Conservation (phyloP, 2,888 invertebrate species). For the Folsomia manolachei region DNA sequence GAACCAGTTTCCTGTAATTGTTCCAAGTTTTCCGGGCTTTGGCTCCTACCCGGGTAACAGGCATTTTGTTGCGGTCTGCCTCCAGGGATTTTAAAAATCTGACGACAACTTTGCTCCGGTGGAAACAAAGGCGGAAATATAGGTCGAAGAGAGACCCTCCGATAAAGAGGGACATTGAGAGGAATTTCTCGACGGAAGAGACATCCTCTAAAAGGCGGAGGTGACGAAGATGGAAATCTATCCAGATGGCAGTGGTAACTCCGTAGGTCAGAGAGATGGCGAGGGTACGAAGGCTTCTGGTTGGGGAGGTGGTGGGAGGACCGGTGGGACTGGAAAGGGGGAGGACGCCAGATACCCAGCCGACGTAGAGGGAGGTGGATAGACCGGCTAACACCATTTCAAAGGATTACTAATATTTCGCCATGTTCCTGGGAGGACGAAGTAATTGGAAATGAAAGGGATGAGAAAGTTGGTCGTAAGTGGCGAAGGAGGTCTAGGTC, state of each 20-base stretch:
- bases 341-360: conserved; percentile 33
- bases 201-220: conserved; percentile 9
- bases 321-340: conserved; percentile 27
- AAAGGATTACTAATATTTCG: too few species aligned
- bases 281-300: conserved; percentile 16
- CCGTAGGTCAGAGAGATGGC: conserved; percentile 8
- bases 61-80: conserved; percentile 29
- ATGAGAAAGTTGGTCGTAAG: background rate
- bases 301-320: conserved; percentile 19
- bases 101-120: conserved; percentile 30
- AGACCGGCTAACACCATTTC: conserved; percentile 39
- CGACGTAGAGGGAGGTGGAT: conserved; percentile 22
- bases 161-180: conserved; percentile 26
- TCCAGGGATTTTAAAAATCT: conserved; percentile 34
- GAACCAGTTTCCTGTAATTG: conserved; percentile 17
- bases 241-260: conserved; percentile 15
- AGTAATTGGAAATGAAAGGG: too few species aligned
- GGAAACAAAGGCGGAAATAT: conserved; percentile 27
- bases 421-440: too few species aligned
- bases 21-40: conserved; percentile 31
- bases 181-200: conserved; percentile 29
- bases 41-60: background rate
- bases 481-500: background rate
- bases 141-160: conserved; percentile 33
- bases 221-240: conserved; percentile 31